Conservation (phyloP, 1,140 invertebrate species). For the Phocides pigmalion region DNA sequence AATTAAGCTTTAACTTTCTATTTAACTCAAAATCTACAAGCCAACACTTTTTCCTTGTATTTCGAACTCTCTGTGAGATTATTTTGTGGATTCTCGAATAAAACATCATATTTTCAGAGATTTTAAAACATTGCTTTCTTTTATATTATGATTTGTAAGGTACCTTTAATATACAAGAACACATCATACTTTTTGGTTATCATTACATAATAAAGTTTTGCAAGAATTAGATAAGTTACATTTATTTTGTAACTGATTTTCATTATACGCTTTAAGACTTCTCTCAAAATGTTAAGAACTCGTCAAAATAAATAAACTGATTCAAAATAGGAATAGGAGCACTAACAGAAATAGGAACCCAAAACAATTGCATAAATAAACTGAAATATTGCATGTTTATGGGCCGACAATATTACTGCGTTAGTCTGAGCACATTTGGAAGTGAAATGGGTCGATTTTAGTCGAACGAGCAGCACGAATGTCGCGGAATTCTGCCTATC, state of each 20-base stretch:
- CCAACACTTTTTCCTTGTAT: background rate
- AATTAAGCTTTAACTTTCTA: background rate
- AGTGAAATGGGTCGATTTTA: slow-evolving; percentile 29
- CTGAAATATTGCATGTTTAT: slow-evolving; percentile 31
- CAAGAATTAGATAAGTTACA: no score
- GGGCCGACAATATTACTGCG: slow-evolving; percentile 19
- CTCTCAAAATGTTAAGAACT: no score
- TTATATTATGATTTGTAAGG: background rate
- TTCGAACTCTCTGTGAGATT: background rate
- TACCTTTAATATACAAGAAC: background rate
- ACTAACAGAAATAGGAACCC: slow-evolving; percentile 7
- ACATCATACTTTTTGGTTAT: background rate
- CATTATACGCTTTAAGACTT: no score
- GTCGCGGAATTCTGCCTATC: slow-evolving; percentile 18
- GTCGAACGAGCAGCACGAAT: slow-evolving; percentile 21
- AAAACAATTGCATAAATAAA: slow-evolving; percentile 29
- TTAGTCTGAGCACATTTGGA: slow-evolving; percentile 27
- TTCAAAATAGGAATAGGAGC: background rate
- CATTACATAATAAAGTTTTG: no score
- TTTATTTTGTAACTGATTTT: no score
- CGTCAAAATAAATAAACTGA: background rate
- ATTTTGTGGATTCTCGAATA: background rate
- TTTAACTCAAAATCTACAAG: background rate
- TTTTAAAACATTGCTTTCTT: background rate
- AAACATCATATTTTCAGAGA: background rate